phyloP scores from a whole-genome alignment of 2,797 vertebrate genomes.

The Onychomys torridus region DNA sequence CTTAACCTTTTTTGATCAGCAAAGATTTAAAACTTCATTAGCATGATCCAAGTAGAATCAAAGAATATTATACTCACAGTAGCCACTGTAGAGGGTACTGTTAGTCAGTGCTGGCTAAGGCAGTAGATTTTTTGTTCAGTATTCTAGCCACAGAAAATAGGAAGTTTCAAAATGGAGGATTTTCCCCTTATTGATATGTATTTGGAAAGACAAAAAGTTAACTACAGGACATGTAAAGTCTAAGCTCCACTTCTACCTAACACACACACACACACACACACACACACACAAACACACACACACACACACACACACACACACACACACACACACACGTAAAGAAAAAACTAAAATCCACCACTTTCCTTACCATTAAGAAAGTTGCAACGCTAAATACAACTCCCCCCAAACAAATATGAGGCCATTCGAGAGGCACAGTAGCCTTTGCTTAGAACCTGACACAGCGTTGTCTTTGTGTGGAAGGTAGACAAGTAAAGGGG shows the following conservation, averaged over 20 bases:
- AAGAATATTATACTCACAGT: constrained; percentile 14
- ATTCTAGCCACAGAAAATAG: neutral
- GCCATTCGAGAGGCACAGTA: too few relatives aligned
- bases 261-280: neutral
- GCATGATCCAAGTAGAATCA: neutral
- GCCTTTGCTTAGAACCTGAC: neutral
- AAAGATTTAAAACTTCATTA: constrained; percentile 22
- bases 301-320: neutral
- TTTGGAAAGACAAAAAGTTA: constrained; percentile 25
- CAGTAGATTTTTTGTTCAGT: neutral
- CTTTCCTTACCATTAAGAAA: neutral
- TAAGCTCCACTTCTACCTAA: neutral
- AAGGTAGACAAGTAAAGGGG: neutral
- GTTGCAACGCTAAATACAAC: neutral
- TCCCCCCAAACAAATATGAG: neutral
- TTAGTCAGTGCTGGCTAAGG: neutral
- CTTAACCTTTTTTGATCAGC: constrained; percentile 23
- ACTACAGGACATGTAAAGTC: neutral
- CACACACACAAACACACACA: neutral
- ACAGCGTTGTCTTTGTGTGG: neutral
- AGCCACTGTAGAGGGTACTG: neutral
- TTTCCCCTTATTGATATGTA: neutral
- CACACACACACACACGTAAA: neutral
- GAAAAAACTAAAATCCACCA: neutral
- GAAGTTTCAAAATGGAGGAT: neutral